phyloP scores from a whole-genome alignment of 2,113 vertebrate species.

The Sakesphorus luctuosus region DNA sequence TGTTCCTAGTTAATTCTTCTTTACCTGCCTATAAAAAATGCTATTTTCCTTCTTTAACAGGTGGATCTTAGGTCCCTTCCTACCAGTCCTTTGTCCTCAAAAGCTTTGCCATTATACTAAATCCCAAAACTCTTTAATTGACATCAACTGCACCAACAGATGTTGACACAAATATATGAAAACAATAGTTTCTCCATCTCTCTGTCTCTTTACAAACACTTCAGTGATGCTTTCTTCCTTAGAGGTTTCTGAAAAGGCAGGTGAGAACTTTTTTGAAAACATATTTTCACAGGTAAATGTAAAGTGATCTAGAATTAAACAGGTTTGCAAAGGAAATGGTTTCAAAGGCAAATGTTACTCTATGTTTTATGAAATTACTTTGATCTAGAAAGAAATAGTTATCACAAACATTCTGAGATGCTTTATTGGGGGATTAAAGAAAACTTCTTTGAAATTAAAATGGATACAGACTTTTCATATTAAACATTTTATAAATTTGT shows the following conservation, averaged over 20 bases:
- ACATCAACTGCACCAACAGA: background rate
- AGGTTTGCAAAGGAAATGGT: background rate
- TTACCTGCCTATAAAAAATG: background rate
- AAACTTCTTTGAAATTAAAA: background rate
- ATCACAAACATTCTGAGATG: background rate
- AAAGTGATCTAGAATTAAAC: background rate
- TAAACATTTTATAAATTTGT: background rate
- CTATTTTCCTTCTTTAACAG: background rate
- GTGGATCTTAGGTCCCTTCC: background rate
- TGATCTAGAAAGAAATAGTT: background rate
- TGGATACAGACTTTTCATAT: background rate
- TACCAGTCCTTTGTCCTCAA: background rate
- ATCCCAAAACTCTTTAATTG: background rate
- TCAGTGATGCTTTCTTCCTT: background rate
- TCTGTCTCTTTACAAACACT: background rate
- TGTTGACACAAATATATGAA: background rate
- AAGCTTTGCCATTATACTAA: background rate
- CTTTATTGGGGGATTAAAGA: background rate
- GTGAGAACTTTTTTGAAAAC: background rate
- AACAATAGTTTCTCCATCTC: background rate
- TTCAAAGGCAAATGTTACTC: background rate
- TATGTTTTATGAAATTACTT: background rate
- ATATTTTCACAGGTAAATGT: background rate
- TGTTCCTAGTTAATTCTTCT: background rate
- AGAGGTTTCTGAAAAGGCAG: background rate